Base-by-base conservation (phyloP, 1,140 invertebrate genomes). In the Tachypleus tridentatus region DNA sequence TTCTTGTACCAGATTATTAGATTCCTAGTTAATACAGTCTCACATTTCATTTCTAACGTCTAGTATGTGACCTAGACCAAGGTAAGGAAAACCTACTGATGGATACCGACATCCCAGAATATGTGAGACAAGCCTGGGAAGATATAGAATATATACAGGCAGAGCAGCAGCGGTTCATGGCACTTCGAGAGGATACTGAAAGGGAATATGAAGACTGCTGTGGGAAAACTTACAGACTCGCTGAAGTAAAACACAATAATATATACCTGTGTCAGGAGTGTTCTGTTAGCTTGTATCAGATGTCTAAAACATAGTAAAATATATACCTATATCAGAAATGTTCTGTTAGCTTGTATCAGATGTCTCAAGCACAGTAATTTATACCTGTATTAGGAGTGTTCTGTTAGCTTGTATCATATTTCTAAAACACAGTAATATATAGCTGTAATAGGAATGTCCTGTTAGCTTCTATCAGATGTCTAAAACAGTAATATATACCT, bases 81-180 rank as follows among this genome's bases (percentile, higher is more conserved):
- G 58, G 49, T 11, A 59, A 49, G 29, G 63, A 60, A 54, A 56
- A 58, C 4, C 52, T 66, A 4, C 57, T 57, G 29, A 29, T 29
- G 29, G 29, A 29, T 29, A 29, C 29, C 29, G 29, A 29, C 29
- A 29, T 29, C 29, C 84, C 86, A 7, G 82, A 86, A 58, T 84
- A 87, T 0, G 83, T 93, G 9, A 86, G 87, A 70, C 86, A 89
- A 73, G 89, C 91, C 10, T 89, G 87, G 84, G 83, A 85, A 0
- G 89, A 92, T 74, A 77, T 93, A 47, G 86, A 87, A 48, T 87
- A 87, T 60, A 86, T 94, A 47, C 88, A 90, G 76, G 83, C 86
- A 58, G 91, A 94, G 75, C 88, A 91, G 73, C 85, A 91, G 69
- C 81, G 87, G 57, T 90, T 87, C 70, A 81, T 88, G 57, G 82